Percentiles rank a stretch among this genome's conserved stretches.
Conservation (phyloP, 2,113 vertebrate genomes). For the Leucopternis melanops region DNA sequence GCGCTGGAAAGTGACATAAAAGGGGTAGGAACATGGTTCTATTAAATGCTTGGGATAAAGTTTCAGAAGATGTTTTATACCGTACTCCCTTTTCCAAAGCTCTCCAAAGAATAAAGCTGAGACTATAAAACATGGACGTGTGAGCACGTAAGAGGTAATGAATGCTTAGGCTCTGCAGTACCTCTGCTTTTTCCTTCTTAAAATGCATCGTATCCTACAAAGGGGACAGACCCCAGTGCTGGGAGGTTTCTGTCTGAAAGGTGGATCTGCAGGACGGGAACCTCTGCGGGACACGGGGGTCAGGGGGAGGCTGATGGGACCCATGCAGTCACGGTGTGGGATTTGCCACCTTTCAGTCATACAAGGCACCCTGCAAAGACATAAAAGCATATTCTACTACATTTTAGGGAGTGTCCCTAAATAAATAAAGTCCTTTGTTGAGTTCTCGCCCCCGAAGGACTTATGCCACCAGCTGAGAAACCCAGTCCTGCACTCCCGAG, state of each 20-base stretch:
- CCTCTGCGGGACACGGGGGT: not conserved
- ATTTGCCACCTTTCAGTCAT: not conserved
- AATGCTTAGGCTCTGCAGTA: not conserved
- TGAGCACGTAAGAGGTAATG: rapidly evolving
- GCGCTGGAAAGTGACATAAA: not conserved
- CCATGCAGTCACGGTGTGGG: not conserved
- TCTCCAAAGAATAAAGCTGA: not conserved
- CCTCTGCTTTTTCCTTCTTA: constrained; percentile 15
- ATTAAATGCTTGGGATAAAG: not conserved
- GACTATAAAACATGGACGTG: not conserved
- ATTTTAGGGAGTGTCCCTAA: not conserved
- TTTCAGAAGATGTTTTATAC: not conserved
- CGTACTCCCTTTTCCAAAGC: not conserved
- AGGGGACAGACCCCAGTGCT: not conserved
- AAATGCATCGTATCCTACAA: not conserved
- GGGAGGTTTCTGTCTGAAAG: constrained; percentile 36
- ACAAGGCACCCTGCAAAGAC: not conserved
- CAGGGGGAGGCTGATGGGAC: constrained; percentile 25
- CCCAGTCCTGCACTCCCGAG: too few species aligned
- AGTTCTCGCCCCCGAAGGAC: not conserved
- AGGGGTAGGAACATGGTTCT: not conserved
- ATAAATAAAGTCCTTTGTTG: not conserved
- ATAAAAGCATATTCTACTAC: not conserved
- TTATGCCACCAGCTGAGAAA: too few species aligned
- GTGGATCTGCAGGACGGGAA: not conserved